These are phyloP conservation scores for Carterocephalus palaemon DNA, from an alignment of 2,888 invertebrate species.

Conservation along the genomic window DNA sequence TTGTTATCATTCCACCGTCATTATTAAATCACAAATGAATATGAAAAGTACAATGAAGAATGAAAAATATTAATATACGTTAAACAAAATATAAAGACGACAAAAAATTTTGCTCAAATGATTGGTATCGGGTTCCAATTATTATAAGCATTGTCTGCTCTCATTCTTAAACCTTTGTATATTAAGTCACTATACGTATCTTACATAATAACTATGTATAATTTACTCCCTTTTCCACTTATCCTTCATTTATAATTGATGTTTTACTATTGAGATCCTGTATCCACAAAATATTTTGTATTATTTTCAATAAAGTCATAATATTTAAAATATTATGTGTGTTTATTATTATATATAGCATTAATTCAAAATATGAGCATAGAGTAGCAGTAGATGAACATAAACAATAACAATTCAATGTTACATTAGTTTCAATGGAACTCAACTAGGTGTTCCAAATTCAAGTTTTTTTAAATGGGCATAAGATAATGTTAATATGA, in stretches of 20 bases:
- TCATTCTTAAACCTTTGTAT: constrained; percentile 19
- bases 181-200: constrained; percentile 8
- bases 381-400: no score
- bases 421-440: no score
- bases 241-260: constrained; percentile 30
- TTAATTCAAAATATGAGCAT: constrained; percentile 37
- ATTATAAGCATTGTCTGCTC: constrained; percentile 11
- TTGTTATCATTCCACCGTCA: constrained; percentile 15
- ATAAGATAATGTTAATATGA: no score
- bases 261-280: constrained; percentile 30
- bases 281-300: constrained; percentile 39
- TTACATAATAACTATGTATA: constrained; percentile 8
- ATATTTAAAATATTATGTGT: constrained; percentile 25
- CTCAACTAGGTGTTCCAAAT: no score
- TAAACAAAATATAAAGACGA: constrained; percentile 27
- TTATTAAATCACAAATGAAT: constrained; percentile 11
- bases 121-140: constrained; percentile 21
- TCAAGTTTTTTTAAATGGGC: no score
- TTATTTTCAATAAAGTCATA: constrained; percentile 43
- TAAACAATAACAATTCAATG: no score
- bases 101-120: constrained; percentile 23
- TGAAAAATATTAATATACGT: constrained; percentile 2
- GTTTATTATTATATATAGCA: constrained; percentile 1
- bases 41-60: constrained; percentile 19
- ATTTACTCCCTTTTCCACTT: constrained; percentile 27